Percentiles rank a stretch among this genome's conserved stretches.
Conservation (phyloP, 2,113 vertebrate species). For the Prunella fulvescens region DNA sequence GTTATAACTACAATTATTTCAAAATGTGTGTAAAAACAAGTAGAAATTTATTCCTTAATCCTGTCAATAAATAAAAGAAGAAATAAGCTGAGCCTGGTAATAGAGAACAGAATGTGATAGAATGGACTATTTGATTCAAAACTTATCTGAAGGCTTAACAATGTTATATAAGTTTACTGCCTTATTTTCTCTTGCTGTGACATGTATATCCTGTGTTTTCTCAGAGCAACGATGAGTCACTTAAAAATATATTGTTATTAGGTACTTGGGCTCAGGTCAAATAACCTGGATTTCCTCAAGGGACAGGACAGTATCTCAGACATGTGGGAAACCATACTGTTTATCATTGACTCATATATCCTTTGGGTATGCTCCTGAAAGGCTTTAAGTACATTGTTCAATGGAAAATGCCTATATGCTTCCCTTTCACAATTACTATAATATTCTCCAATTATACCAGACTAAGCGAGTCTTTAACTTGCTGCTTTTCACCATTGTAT, state of each 20-base stretch:
- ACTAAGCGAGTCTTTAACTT: neutral
- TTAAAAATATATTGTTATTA: neutral
- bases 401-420: neutral
- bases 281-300: neutral
- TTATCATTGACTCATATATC: neutral
- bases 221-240: neutral
- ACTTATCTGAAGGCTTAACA: neutral
- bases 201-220: neutral
- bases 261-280: neutral
- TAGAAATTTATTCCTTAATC: neutral
- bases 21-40: neutral
- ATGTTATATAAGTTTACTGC: neutral
- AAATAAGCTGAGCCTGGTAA: neutral
- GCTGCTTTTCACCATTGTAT: neutral
- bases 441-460: neutral
- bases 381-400: neutral
- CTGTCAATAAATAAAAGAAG: neutral
- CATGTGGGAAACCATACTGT: neutral
- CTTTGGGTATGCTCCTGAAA: neutral
- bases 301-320: slow-evolving; percentile 2
- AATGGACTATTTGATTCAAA: neutral
- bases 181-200: neutral
- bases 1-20: neutral
- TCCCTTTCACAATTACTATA: neutral
- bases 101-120: neutral